A percentile compares a stretch with the other conserved stretches of the same genome.
These are phyloP conservation scores for Austrofundulus limnaeus DNA, from an alignment of 2,113 vertebrate genomes.

Conservation along the genomic window DNA sequence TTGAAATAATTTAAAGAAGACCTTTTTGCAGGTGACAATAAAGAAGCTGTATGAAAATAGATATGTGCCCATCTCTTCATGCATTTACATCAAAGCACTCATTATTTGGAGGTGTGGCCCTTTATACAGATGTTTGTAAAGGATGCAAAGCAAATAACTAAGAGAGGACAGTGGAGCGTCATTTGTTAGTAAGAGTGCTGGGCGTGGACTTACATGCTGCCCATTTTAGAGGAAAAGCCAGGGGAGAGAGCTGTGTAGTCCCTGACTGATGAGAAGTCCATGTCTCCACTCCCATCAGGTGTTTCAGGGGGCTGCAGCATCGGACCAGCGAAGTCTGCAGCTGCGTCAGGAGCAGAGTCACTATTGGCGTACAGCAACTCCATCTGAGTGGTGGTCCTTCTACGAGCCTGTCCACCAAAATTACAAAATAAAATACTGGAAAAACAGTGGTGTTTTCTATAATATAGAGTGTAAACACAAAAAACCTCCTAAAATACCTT, in stretches of 20 bases:
- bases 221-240: constrained; percentile 90
- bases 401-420: constrained; percentile 83
- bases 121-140: constrained; percentile 22
- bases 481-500: constrained; percentile 80
- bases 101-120: neutral
- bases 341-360: constrained; percentile 80
- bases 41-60: constrained; percentile 20
- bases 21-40: neutral
- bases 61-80: constrained; percentile 7
- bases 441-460: neutral
- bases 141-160: constrained; percentile 8
- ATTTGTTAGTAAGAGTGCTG: constrained; percentile 39
- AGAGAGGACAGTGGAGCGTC: constrained; percentile 36
- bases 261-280: constrained; percentile 84
- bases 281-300: constrained; percentile 76
- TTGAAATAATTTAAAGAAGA: neutral
- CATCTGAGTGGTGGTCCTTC: constrained; percentile 96
- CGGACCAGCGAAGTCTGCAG: constrained; percentile 77
- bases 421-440: rapidly evolving
- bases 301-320: constrained; percentile 81
- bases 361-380: constrained; percentile 94
- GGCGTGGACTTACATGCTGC: constrained; percentile 92
- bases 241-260: constrained; percentile 82
- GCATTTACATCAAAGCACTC: constrained; percentile 14
- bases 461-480: neutral